Base-by-base conservation (phyloP, 2,797 vertebrate genomes). In the Microctenopoma lineatum region DNA sequence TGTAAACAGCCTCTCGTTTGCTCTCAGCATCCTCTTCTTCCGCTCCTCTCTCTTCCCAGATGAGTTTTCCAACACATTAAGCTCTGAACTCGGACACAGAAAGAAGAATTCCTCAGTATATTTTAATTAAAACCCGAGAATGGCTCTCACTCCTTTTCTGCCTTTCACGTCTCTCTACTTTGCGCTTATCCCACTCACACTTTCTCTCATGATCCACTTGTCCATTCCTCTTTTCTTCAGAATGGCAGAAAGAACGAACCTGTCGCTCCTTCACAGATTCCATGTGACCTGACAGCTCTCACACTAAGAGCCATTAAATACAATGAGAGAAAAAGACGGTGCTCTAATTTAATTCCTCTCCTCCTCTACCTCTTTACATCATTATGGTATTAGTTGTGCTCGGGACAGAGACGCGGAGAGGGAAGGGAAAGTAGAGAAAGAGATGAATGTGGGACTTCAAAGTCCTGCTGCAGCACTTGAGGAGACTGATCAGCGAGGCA, bases 221-320 rank as follows among this genome's bases (percentile, higher is more conserved):
- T 88, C 72, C 69, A 83, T 71, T 80, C 66, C 78, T 84, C 78
- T 71, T 82, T 84, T 90, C 84, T 86, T 77, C 68, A 69, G 63
- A 87, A 85, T 75, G 74, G 85, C 84, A 81, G 80, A 77, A 81
- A 80, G 83, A 89, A 86, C 80, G 77, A 79, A 81, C 76, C 75
- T 39, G 73, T 72, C 73, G 75, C 79, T 86, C 87, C 84, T 91
- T 85, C 79, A 82, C 74, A 79, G 73, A 42, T 80, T 79, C 71
- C 88, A 86, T 83, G 80, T 85, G 86, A 79, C 72, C 73, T 64
- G 69, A 80, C 79, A 86, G 81, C 88, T 80, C 77, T 81, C 80
- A 88, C 89, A 87, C 86, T 89, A 87, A 88, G 90, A 91, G 85
- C 87, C 71, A 90, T 92, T 93, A 90, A 85, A 89, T 66, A 84